Evolutionary conservation across 2,888 invertebrate genomes (phyloP), one percentile per base, ranked within the genome.

Genomic region (Neoascia interrupta): DNA sequence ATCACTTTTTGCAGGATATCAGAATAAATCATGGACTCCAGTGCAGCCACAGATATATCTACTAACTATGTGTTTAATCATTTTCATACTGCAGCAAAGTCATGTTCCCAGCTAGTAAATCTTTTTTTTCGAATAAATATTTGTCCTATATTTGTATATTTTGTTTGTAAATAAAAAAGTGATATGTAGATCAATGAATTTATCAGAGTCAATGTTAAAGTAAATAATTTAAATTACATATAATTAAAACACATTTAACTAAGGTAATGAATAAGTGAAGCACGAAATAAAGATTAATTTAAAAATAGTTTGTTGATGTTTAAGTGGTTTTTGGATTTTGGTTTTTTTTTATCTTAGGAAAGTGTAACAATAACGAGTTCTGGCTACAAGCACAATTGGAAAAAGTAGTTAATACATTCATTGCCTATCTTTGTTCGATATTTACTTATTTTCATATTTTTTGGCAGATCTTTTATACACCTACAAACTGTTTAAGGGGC

Each of bases 181-280:
- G 79, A 79, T 79, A 73, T 79, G 60, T 79, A 73, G 79, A 79
- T 73, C 72, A 72, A 79, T 66, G 79, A 79, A 73, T 79, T 79
- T 79, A 79, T 79, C 72, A 79, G 47, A 72, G 79, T 79, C 79
- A 79, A 79, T 79, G 73, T 79, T 79, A 45, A 79, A 72, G 53
- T 49, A 64, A 63, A 54, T 16, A 36, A 37, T 11, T 28, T 11
- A 37, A 51, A 53, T 37, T n/a, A 47, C 47, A 41, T 21, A 11
- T 13, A 54, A 72, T 37, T 53, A 66, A 68, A 53, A 79, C 75
- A 69, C 75, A 63, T 69, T 69, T 39, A 53, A 79, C 36, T 56
- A 79, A 73, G 53, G n/a, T 66, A 56, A 56, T 49, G 3, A 56
- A 19, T 79, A 79, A 73, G 70, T 70, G 47, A 66, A 61, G 79